A percentile compares a stretch with the other conserved stretches of the same genome.
Evolutionary conservation across 2,797 vertebrate genomes (phyloP).

Genomic region (Danio aesculapii): DNA sequence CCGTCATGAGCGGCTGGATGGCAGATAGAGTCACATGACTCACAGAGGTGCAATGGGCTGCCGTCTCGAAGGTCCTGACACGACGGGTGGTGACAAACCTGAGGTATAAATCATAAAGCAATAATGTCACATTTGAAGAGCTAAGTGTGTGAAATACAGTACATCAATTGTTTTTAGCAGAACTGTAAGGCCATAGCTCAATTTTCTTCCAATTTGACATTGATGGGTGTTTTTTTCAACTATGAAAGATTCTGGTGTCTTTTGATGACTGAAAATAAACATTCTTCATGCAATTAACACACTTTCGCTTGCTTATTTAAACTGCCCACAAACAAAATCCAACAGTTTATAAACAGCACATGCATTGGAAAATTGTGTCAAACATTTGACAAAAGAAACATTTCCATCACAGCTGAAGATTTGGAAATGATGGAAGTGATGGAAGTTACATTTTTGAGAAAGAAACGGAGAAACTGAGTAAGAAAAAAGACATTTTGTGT

Average conservation of each 20-base stretch:
- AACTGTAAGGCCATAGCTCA: background rate
- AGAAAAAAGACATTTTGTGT: too few relatives aligned
- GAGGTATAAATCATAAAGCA: slow-evolving; percentile 33
- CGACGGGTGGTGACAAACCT: slow-evolving; percentile 91
- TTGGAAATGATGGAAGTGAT: too few relatives aligned
- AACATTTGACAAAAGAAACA: too few relatives aligned
- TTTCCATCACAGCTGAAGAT: too few relatives aligned
- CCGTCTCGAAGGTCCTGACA: slow-evolving; percentile 87
- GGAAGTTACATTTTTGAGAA: too few relatives aligned
- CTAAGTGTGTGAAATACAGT: background rate
- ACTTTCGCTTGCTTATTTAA: background rate
- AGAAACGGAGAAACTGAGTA: too few relatives aligned
- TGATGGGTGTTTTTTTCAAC: background rate
- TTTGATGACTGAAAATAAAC: background rate
- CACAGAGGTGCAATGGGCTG: slow-evolving; percentile 87
- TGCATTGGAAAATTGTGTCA: background rate
- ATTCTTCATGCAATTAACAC: background rate
- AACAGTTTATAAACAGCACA: background rate
- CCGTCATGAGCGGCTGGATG: slow-evolving; percentile 79
- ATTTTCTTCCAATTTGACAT: background rate
- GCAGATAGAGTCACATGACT: slow-evolving; percentile 87
- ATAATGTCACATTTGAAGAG: slow-evolving; percentile 7
- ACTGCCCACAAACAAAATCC: background rate
- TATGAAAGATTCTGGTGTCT: background rate
- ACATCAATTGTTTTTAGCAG: background rate